Percentiles rank a stretch among this genome's conserved stretches.
Conservation (phyloP, 2,797 vertebrate genomes). For the Manis pentadactyla region DNA sequence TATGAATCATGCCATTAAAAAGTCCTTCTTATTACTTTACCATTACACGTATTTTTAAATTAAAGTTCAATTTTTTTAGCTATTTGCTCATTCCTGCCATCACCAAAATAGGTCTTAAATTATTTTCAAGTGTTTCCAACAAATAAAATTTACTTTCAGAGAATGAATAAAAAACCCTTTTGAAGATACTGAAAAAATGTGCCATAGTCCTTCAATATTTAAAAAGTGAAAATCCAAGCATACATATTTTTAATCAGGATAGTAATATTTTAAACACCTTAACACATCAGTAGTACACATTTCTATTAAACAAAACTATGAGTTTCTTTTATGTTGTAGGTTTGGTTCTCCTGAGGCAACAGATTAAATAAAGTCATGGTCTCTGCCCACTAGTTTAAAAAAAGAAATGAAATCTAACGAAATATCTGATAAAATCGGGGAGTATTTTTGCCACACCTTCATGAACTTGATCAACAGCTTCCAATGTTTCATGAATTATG, state of each 20-base stretch:
- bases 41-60: neutral
- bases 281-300: neutral
- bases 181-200: neutral
- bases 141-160: neutral
- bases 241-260: neutral
- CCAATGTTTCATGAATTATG: neutral
- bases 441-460: neutral
- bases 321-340: neutral
- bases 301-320: neutral
- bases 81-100: neutral
- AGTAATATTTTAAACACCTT: neutral
- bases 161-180: neutral
- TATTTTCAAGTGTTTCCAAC: neutral
- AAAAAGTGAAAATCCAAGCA: slow-evolving; percentile 4
- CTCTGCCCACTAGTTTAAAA: neutral
- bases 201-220: neutral
- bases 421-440: neutral
- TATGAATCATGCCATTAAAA: slow-evolving; percentile 22
- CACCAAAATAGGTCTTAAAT: neutral
- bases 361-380: neutral
- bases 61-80: neutral
- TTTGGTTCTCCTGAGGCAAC: neutral
- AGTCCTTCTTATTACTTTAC: neutral
- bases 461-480: neutral
- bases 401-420: neutral